Percentiles rank a stretch among this genome's conserved stretches.
Conservation (phyloP, 2,888 invertebrate species). For the Tridacna crocea region DNA sequence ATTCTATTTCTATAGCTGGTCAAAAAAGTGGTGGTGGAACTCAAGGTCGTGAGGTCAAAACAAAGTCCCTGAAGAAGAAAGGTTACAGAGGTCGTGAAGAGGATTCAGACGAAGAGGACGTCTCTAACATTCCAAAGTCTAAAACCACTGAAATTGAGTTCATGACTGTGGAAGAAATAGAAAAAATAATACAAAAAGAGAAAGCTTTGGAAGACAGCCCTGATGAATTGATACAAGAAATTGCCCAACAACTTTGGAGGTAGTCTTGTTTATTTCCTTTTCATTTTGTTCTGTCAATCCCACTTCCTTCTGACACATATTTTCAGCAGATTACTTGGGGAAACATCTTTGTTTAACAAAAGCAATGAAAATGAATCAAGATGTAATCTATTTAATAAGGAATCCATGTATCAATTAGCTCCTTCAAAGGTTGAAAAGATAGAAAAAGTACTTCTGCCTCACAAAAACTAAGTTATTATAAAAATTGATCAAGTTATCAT, state of each 20-base stretch:
- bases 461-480: too few relatives aligned
- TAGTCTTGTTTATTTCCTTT: conserved; percentile 78
- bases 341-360: too few relatives aligned
- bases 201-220: conserved; percentile 87
- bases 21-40: conserved; percentile 91
- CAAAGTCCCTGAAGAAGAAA: conserved; percentile 94
- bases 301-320: too few relatives aligned
- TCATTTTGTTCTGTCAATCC: too few relatives aligned
- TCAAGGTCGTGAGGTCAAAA: conserved; percentile 97
- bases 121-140: conserved; percentile 35
- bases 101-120: conserved; percentile 89
- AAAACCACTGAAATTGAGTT: conserved; percentile 69
- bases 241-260: conserved; percentile 90
- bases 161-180: conserved; percentile 87
- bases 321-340: too few relatives aligned
- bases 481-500: too few relatives aligned
- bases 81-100: conserved; percentile 86
- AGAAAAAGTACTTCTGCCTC: too few relatives aligned
- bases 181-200: conserved; percentile 86
- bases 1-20: conserved; percentile 48
- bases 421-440: too few relatives aligned
- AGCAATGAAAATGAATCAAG: too few relatives aligned
- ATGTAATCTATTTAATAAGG: too few relatives aligned
- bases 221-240: conserved; percentile 89
- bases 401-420: too few relatives aligned